Evolutionary conservation across 2,797 vertebrate species (phyloP).

Genomic region (Chiroxiphia lanceolata): DNA sequence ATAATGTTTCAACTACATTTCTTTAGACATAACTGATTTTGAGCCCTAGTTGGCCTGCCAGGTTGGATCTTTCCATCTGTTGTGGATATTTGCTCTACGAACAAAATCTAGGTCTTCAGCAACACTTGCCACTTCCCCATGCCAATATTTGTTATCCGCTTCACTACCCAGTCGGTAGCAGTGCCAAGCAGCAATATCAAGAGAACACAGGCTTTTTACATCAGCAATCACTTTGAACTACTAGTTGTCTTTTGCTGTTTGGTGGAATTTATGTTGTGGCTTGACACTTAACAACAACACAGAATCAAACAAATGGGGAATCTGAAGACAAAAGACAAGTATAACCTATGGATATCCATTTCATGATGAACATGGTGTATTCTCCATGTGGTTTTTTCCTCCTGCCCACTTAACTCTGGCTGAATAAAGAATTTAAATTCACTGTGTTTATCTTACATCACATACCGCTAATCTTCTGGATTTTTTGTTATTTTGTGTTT

Average conservation of each 20-base stretch:
- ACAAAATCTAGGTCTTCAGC: constrained; percentile 62
- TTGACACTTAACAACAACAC: neutral
- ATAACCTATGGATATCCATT: neutral
- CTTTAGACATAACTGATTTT: neutral
- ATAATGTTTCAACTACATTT: constrained; percentile 1
- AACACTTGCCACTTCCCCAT: constrained; percentile 54
- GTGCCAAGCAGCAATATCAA: constrained; percentile 37
- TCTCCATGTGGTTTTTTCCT: neutral
- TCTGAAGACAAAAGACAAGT: neutral
- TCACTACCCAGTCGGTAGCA: constrained; percentile 8
- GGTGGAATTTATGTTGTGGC: neutral
- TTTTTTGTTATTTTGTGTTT: neutral
- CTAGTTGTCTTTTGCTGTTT: neutral
- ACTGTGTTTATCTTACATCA: neutral
- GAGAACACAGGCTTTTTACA: constrained; percentile 38
- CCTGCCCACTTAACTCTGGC: neutral
- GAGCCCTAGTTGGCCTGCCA: neutral
- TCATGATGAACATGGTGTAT: fast-evolving
- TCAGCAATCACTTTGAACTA: constrained; percentile 37
- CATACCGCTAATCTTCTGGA: neutral
- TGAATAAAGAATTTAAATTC: neutral
- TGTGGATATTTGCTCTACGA: constrained; percentile 30
- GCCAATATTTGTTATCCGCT: constrained; percentile 60
- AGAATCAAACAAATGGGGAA: neutral
- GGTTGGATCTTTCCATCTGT: constrained; percentile 39